These are phyloP conservation scores for Actinia tenebrosa DNA, from an alignment of 64 coral and sea anemone species.

Conservation along the genomic window DNA sequence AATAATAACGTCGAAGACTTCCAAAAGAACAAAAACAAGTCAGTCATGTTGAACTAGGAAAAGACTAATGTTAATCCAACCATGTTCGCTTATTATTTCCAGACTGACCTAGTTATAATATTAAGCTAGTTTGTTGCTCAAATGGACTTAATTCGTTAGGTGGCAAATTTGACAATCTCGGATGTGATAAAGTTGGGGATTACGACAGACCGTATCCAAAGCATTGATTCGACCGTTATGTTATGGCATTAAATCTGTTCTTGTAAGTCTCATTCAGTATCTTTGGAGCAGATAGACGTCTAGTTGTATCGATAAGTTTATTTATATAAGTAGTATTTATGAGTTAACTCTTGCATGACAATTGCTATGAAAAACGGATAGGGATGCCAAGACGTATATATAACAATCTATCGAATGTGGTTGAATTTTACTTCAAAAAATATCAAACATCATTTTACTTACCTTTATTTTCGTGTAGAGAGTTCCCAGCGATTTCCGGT, in stretches of 20 bases:
- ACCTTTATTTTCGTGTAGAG: background rate
- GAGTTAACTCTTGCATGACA: constrained; percentile 11
- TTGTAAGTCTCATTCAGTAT: background rate
- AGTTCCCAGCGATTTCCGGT: background rate
- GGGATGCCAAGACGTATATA: too few relatives aligned
- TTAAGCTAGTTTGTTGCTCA: background rate
- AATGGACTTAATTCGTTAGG: background rate
- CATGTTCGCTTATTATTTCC: background rate
- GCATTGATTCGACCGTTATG: background rate
- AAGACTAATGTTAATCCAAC: background rate
- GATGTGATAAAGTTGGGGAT: background rate
- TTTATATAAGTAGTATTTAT: background rate
- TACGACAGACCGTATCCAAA: background rate
- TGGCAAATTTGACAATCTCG: background rate
- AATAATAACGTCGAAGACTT: background rate
- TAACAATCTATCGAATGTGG: background rate
- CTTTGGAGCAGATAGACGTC: background rate
- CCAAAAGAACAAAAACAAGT: background rate
- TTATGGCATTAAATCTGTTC: background rate
- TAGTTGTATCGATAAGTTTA: background rate
- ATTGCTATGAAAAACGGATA: background rate
- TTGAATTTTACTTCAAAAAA: background rate
- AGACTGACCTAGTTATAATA: background rate
- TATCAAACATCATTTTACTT: background rate
- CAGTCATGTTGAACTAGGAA: background rate